Percentiles rank a stretch among this genome's conserved stretches.
phyloP scores from a whole-genome alignment of 2,888 invertebrate genomes.

The Melieria crassipennis region DNA sequence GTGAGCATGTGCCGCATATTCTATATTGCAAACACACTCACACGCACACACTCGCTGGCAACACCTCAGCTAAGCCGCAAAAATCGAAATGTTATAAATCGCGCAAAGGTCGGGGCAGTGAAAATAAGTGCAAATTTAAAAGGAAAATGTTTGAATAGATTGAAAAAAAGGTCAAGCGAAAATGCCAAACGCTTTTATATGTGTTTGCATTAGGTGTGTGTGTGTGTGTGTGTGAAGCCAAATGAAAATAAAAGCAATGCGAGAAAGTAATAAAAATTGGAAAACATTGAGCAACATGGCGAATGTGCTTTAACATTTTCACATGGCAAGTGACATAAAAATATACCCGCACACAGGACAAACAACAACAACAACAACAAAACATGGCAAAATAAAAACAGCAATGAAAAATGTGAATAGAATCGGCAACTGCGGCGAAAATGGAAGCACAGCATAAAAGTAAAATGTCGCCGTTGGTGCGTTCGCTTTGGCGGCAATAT shows the following conservation, averaged over 20 bases:
- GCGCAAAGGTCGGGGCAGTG: too few species aligned
- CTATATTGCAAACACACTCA: too few species aligned
- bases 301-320: not conserved
- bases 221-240: not conserved
- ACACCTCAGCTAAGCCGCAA: too few species aligned
- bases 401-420: slow-evolving; percentile 1
- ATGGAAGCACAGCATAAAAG: not conserved
- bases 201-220: not conserved
- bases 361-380: not conserved
- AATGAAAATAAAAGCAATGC: not conserved
- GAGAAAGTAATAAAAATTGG: not conserved
- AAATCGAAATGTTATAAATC: too few species aligned
- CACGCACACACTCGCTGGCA: too few species aligned
- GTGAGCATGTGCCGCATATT: not conserved
- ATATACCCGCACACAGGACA: not conserved
- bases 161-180: slow-evolving; percentile 16
- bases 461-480: not conserved
- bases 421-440: not conserved
- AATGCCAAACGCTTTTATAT: not conserved
- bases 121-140: not conserved
- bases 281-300: not conserved
- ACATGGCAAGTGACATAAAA: not conserved
- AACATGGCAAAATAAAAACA: slow-evolving; percentile 1
- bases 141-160: not conserved
- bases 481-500: not conserved